Percentiles rank a stretch among this genome's conserved stretches.
Evolutionary conservation across 1,140 invertebrate genomes (phyloP).

Genomic region (Eurosta solidaginis): DNA sequence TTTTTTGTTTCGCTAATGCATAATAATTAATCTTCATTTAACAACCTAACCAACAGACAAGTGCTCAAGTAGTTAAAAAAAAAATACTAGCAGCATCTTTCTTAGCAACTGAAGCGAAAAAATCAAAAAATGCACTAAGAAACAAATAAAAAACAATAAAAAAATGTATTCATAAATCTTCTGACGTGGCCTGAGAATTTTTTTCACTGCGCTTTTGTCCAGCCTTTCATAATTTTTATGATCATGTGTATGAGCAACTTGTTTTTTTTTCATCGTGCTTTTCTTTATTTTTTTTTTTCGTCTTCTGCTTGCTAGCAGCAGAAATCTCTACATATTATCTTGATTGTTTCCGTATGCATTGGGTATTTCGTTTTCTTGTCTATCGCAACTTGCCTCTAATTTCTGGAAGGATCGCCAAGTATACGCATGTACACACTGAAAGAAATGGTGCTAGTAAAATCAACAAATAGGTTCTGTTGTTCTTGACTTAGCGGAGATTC

Average conservation of each 20-base stretch:
- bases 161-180: neutral
- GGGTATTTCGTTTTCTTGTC: neutral
- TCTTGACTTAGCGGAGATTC: no score
- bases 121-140: no score
- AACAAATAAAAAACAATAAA: neutral
- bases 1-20: constrained; percentile 30
- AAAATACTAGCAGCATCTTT: neutral
- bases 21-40: constrained; percentile 38
- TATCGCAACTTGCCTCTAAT: neutral
- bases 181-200: neutral
- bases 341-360: neutral
- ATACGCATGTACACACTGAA: no score
- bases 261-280: neutral
- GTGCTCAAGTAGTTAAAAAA: neutral
- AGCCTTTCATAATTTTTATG: neutral
- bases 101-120: neutral
- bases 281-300: neutral
- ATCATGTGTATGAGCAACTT: no score
- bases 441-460: no score
- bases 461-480: no score
- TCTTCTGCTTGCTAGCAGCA: neutral
- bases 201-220: neutral
- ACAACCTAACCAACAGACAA: constrained; percentile 11
- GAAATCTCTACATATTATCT: neutral
- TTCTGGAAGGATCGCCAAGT: no score